Evolutionary conservation across 2,797 vertebrate genomes (phyloP).

Genomic region (Neomorphus geoffroyi): DNA sequence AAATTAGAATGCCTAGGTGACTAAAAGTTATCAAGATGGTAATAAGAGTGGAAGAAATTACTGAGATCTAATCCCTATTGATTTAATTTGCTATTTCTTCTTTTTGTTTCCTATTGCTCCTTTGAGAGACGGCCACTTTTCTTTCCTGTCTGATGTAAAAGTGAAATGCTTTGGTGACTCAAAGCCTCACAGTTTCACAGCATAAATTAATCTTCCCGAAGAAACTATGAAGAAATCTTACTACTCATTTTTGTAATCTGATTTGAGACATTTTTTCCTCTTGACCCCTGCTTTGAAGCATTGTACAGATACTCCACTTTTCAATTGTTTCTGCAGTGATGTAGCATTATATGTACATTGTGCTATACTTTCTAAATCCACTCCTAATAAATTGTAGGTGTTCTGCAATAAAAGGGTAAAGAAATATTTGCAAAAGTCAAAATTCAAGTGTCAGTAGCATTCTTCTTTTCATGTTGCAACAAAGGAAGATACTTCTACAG

Average conservation of each 20-base stretch:
- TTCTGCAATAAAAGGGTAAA: neutral
- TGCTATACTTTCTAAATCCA: neutral
- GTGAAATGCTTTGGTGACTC: neutral
- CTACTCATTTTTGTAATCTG: neutral
- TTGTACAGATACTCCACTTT: neutral
- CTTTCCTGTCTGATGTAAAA: neutral
- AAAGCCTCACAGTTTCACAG: neutral
- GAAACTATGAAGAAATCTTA: neutral
- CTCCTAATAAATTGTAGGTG: neutral
- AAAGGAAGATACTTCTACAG: neutral
- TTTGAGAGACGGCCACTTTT: neutral
- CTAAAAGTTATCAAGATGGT: neutral
- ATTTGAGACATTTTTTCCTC: neutral
- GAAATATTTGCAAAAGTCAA: neutral
- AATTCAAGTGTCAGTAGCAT: neutral
- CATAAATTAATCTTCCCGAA: neutral
- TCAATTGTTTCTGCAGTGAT: neutral
- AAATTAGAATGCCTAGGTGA: neutral
- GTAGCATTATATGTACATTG: neutral
- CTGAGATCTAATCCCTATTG: neutral
- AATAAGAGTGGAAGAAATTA: neutral
- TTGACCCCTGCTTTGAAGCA: neutral
- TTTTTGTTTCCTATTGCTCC: neutral
- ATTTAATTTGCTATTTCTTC: neutral
- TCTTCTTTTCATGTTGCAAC: neutral